phyloP scores from a whole-genome alignment of 1,140 invertebrate species.

The Eubasilissa regina region DNA sequence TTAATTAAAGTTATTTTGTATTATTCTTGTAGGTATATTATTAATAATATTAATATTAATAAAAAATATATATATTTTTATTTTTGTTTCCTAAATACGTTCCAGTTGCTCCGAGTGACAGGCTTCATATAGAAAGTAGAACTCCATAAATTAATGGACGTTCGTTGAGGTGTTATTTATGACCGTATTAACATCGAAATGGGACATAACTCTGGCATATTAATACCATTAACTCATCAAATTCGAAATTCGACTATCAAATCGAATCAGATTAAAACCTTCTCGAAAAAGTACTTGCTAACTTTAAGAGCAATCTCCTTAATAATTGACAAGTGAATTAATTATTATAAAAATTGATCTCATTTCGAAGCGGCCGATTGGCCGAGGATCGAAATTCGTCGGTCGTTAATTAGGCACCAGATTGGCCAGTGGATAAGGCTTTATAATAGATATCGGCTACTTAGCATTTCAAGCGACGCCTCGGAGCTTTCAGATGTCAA shows the following conservation, averaged over 20 bases:
- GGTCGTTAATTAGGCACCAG: slow-evolving; percentile 38
- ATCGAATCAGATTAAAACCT: slow-evolving; percentile 13
- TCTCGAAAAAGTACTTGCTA: slow-evolving; percentile 2
- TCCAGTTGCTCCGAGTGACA: slow-evolving; percentile 25
- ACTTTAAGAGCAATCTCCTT: neutral
- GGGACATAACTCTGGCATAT: slow-evolving; percentile 1
- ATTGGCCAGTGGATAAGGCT: slow-evolving; percentile 22
- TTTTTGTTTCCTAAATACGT: no score
- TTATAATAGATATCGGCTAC: slow-evolving; percentile 7
- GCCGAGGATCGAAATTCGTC: slow-evolving; percentile 26
- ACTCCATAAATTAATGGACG: slow-evolving; percentile 17
- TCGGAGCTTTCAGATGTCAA: slow-evolving; percentile 32
- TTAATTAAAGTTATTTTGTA: no score
- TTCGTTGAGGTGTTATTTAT: slow-evolving; percentile 33
- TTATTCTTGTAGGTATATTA: no score
- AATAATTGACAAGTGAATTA: slow-evolving; percentile 38
- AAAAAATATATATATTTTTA: no score
- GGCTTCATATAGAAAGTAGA: slow-evolving; percentile 11
- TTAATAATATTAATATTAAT: no score
- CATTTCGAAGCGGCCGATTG: slow-evolving; percentile 16
- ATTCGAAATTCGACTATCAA: slow-evolving; percentile 1
- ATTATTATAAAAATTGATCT: slow-evolving; percentile 36
- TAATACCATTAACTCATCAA: neutral
- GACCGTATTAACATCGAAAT: slow-evolving; percentile 6
- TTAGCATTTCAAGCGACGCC: slow-evolving; percentile 37